Conservation (phyloP, 2,113 vertebrate genomes). For the Ascaphus truei region DNA sequence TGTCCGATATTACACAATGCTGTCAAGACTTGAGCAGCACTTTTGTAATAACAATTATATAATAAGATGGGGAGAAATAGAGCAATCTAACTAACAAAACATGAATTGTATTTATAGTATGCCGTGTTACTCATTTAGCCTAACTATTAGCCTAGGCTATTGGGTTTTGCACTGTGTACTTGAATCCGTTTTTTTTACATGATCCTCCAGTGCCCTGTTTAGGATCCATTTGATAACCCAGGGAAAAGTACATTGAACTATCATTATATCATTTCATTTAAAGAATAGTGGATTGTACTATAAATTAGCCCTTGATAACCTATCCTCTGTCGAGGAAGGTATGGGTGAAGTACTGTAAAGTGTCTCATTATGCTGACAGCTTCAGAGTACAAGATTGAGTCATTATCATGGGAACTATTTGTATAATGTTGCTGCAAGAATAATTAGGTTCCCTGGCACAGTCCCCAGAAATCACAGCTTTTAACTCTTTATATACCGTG, state of each 20-base stretch:
- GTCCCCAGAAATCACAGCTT: neutral
- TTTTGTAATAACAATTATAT: constrained; percentile 14
- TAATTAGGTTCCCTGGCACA: neutral
- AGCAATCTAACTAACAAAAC: neutral
- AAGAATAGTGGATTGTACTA: neutral
- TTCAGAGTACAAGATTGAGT: neutral
- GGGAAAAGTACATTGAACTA: neutral
- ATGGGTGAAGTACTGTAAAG: neutral
- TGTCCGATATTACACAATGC: constrained; percentile 7
- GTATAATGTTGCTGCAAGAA: neutral
- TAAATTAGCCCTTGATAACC: neutral
- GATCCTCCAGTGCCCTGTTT: neutral
- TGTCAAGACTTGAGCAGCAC: constrained; percentile 20
- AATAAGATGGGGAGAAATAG: constrained; percentile 10
- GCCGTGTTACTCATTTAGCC: neutral
- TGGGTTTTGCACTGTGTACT: neutral
- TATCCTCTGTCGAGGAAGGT: neutral
- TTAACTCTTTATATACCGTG: neutral
- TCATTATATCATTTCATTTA: neutral
- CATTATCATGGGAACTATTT: neutral
- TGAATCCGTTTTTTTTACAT: neutral
- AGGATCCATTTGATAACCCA: neutral
- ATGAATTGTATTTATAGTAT: constrained; percentile 27
- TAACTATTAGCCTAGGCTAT: neutral
- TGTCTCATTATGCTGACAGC: neutral